Base-by-base conservation (phyloP, 1,140 invertebrate species). In the Pseudoatta argentina region DNA sequence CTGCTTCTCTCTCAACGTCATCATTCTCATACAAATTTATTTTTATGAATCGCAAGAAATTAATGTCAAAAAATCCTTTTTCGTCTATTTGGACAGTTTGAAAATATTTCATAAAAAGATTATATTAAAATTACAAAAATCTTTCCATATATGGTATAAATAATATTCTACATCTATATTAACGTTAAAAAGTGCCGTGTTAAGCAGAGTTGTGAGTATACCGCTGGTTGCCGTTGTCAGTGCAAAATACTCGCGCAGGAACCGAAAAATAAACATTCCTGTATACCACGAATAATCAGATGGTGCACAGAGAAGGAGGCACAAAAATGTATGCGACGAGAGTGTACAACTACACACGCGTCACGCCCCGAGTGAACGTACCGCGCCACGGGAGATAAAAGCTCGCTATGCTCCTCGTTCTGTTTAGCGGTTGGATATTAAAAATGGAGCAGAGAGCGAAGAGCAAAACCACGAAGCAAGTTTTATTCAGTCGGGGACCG, bases 241-340 rank as follows among this genome's bases (percentile, higher is more conserved):
- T 24, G 77, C 48, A 71, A 81, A 81, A 16, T 30, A 21, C 24
- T 81, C 51, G 24, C 16, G n/a, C 27, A 66, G 14, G 27, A 53
- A 82, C 79, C 55, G 55, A 83, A 75, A 89, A 89, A 86, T 75
- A 89, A 89, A 89, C 85, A 81, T 89, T 66, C 7, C 59, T 44
- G 44, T n/a, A 18, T 24, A n/a, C n/a, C 55, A 55, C 7, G 14
- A 55, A 12, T 59, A 83, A 63, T 57, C 55, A 71, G 16, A 44
- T 14, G 34, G 39, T 18, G 44, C 55, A 83, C 3, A 75, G 55
- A 48, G 39, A n/a, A 18, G 69, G 59, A 73, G 53, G 53, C 24
- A 59, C 24, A 82, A 82, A 82, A 82, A 82, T 57, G 53, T n/a
- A 72, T 8, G 24, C 24, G 67, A 21, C n/a, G 39, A 27, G 24